Base-by-base conservation (phyloP, 2,113 vertebrate species). In the Maccullochella peelii region DNA sequence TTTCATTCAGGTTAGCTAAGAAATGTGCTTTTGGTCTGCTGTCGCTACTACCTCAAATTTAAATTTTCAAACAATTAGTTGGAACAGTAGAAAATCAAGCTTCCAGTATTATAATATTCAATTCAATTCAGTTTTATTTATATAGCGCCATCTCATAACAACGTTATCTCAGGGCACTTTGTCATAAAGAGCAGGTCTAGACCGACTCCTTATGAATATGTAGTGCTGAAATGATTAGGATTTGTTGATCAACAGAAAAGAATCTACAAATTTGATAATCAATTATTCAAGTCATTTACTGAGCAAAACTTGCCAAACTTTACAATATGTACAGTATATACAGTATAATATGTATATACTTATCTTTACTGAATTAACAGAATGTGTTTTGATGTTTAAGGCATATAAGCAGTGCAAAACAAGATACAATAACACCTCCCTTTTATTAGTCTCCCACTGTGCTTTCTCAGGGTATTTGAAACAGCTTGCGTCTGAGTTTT, bases 401-500 rank as follows among this genome's bases (percentile, higher is more conserved):
- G 16, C 7, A 21, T 49, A 14, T 7, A 70, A 65, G 23, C 20
- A 18, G 30, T 18, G 63, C 14, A 57, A 42, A 73, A 23, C 67
- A 36, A 54, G 67, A 65, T 15, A 7, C 47, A 70, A 55, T 6
- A 74, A 49, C 42, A 36, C 38, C 21, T 82, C 11, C 15, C 21
- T 44, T 66, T 66, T 57, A 42, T 66, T 33, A 30, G 36, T 57
- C 57, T 47, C 65, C 49, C 52, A 6, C 62, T 76, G 1, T 50
- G 25, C 27, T 78, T 78, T 73, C 25, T 7, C 6, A 4, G 75
- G 18, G 73, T 81, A 4, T 81, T 61, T 18, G 30, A 63, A 83
- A 58, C 42, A 65, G 66, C 25, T 36, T 50, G 10, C 23, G 21
- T 88, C 81, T 72, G 58, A 40, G 55, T 69, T 84, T 57, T 88